Evolutionary conservation across 92 coral and sea anemone genomes (phyloP), one percentile per base, ranked within the genome.

Genomic region (Meandrina meandrites): DNA sequence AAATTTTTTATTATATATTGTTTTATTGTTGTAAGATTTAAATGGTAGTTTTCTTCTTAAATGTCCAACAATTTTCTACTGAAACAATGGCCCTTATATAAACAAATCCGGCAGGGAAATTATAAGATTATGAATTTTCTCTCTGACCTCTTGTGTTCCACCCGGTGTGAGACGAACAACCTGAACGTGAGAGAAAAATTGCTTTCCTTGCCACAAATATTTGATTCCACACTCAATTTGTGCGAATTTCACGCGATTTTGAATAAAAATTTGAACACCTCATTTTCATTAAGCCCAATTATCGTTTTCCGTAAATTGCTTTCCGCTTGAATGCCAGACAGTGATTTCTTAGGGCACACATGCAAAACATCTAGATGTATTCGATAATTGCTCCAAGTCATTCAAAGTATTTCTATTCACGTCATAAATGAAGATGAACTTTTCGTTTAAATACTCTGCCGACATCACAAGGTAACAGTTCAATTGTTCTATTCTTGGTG

Each of bases 321-420:
- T 37, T 73, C 51, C 78, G 50, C 30, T 73, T 73, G 78, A 73
- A 14, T 73, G 48, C 83, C 30, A 18, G 48, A 79, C 36, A 79
- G 50, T 76, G 11, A 79, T 16, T 17, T 35, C 19, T 58, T 3
- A 35, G 12, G 45, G 68, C 69, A 34, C 64, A 8, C 64, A 57
- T 22, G 5, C 9, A 64, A 57, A 57, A 79, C 70, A 22, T 24
- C 68, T 35, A 19, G 62, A 57, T 79, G 71, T 28, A 22, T 32
- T 34, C 64, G 21, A 56, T 79, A 79, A 79, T 36, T 36, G 34
- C 50, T 5, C 30, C 4, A 11, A 19, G 17, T 31, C 71, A 79
- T 79, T 56, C 58, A 21, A 79, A 56, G 50, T 34, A 79, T 79
- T 45, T 79, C 1, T 79, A 54, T 12, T 54, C 68, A 56, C 42